Evolutionary conservation across 2,797 vertebrate genomes (phyloP).

Genomic region (Mallotus villosus): DNA sequence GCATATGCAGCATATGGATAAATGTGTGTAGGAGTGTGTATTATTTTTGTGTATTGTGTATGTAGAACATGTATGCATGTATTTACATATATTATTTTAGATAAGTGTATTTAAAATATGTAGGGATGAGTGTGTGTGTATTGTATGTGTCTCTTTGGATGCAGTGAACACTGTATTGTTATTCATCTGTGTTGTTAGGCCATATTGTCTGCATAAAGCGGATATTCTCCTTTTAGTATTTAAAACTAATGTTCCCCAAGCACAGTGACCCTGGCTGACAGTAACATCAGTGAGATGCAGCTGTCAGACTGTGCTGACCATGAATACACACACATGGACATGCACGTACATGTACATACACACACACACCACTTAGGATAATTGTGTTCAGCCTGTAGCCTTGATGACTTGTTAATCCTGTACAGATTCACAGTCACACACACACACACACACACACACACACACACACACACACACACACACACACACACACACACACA

Average conservation of each 20-base stretch:
- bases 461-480: background rate
- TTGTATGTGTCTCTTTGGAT: too few relatives aligned
- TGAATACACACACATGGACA: background rate
- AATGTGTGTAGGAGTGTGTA: background rate
- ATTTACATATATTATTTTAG: too few relatives aligned
- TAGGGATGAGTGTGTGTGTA: too few relatives aligned
- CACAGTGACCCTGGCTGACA: background rate
- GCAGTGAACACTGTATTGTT: background rate
- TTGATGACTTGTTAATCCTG: background rate
- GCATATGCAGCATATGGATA: background rate
- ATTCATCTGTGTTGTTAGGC: background rate
- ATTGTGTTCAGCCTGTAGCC: conserved; percentile 1
- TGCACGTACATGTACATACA: background rate
- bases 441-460: too few relatives aligned
- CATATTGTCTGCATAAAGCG: too few relatives aligned
- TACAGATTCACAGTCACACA: too few relatives aligned
- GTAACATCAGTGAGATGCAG: background rate
- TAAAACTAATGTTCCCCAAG: too few relatives aligned
- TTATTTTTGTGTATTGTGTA: too few relatives aligned
- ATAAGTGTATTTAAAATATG: too few relatives aligned
- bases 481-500: background rate
- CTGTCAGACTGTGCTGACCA: background rate
- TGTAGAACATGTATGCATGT: too few relatives aligned
- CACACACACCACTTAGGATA: conserved; percentile 9
- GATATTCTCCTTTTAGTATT: too few relatives aligned